Base-by-base conservation (phyloP, 2,113 vertebrate genomes). In the Carassius carassius region DNA sequence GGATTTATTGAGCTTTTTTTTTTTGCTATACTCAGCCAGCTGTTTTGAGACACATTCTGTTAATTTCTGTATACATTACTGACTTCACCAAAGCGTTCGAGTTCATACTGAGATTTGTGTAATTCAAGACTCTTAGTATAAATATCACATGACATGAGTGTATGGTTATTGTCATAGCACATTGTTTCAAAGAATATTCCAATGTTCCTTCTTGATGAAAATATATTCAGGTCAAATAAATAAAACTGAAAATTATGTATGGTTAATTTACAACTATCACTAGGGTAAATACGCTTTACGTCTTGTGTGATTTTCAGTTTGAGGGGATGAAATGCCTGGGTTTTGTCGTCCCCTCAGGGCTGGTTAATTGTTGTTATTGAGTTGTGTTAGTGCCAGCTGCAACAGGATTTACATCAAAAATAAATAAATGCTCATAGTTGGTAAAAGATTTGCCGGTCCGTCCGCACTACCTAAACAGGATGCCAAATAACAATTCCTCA, bases 371-470 rank as follows among this genome's bases (percentile, higher is more conserved):
- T 49, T 79, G 69, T 82, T 69, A 75, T 73, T 44, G 21, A 47
- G 37, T 73, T 47, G 70, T 8, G 23, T 32, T 29, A 83, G 56
- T 88, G 88, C 86, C 91, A 93, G 91, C 91, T 92, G 91, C 86
- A 90, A 89, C 87, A 76, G 86, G 89, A 92, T 93, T 92, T 88
- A 84, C 94, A 93, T 91, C 90, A 91, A 92, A 92, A 94, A 92
- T 91, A 93, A 93, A 93, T 92, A 93, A 93, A 90, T 91, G 89
- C 87, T 73, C 23, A 86, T 85, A 90, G 90, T 90, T 81, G 89
- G 92, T 91, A 76, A 91, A 91, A 92, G 91, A 91, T 88, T 89
- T 92, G 88, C 92, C 91, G 90, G 90, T 90, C 89, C 88, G 88
- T 88, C 78, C 11, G 29, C 87, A 92, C 89, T 90, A 88, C 89